Base-by-base conservation (phyloP, 2,888 invertebrate genomes). In the Acleris emargana region DNA sequence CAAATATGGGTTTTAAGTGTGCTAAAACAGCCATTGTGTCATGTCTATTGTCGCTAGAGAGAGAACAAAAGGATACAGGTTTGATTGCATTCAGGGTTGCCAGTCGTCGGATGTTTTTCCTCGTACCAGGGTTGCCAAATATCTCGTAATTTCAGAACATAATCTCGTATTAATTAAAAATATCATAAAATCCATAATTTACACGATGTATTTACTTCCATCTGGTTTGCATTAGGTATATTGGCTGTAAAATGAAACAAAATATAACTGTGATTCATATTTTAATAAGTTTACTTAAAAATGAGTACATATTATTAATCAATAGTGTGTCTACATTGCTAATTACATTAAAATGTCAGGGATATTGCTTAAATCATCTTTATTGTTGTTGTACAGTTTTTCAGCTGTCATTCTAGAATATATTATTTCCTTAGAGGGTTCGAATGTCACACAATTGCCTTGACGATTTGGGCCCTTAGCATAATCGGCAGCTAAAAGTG, bases 71-170 rank as follows among this genome's bases (percentile, higher is more conserved):
- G n/a, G n/a, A n/a, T n/a, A n/a, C n/a, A n/a, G n/a, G n/a, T n/a
- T n/a, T n/a, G n/a, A n/a, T n/a, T n/a, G n/a, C n/a, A n/a, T n/a
- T n/a, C 51, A 51, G 51, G 51, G 18, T 18, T 51, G 51, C 51
- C 51, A 51, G 51, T 22, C 20, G 16, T 18, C 20, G 20, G n/a
- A 18, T 51, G 11, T 51, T 51, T 51, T 51, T 20, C 20, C 51
- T 51, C 51, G 51, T 51, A 51, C 51, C 25, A 51, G 51, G 25
- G 51, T 51, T 4, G 51, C 51, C 20, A 51, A 51, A 51, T 51
- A 51, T 51, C 51, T 51, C 51, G 51, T 51, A 22, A 51, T 51
- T 51, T 20, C 51, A 51, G 20, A 18, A 51, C 18, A 51, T 51
- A 51, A 51, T 51, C 51, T 51, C 51, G 51, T 51, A 51, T 16